phyloP scores from a whole-genome alignment of 2,797 vertebrate species.

The Chanos chanos region DNA sequence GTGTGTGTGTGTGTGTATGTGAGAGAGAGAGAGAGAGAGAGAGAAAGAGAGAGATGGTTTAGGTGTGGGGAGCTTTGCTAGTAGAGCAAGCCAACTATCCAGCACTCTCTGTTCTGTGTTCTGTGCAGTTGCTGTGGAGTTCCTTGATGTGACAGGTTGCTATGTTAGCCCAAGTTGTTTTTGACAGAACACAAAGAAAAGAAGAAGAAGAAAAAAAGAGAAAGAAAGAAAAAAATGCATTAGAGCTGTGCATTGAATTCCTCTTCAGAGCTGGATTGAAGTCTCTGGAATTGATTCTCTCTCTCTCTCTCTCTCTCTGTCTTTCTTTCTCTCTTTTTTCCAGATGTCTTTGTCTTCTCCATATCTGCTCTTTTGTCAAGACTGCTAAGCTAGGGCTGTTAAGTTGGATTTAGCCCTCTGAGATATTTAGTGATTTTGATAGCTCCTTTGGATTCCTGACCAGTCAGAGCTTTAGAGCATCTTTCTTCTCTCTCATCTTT shows the following conservation, averaged over 20 bases:
- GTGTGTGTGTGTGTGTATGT: not conserved
- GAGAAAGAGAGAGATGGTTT: not conserved
- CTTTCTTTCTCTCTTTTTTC: slow-evolving; percentile 45
- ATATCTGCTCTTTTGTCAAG: slow-evolving; percentile 59
- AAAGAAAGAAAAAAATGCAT: slow-evolving; percentile 44
- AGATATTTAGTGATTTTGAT: slow-evolving; percentile 69
- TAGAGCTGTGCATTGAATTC: slow-evolving; percentile 52
- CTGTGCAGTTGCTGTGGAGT: slow-evolving; percentile 60
- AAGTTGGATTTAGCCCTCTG: slow-evolving; percentile 65
- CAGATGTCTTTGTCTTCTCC: slow-evolving; percentile 42
- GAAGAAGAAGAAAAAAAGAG: not conserved
- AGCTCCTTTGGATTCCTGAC: slow-evolving; percentile 60
- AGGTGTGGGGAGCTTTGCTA: slow-evolving; percentile 25
- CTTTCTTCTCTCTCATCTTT: slow-evolving; percentile 40
- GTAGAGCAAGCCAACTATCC: slow-evolving; percentile 49
- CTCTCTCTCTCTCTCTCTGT: slow-evolving; percentile 4
- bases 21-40: not conserved
- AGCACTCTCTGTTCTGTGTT: slow-evolving; percentile 47
- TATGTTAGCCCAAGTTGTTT: slow-evolving; percentile 71
- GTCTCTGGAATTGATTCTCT: slow-evolving; percentile 59
- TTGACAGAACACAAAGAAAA: slow-evolving; percentile 71
- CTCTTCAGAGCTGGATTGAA: slow-evolving; percentile 57
- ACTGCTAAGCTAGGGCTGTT: slow-evolving; percentile 56
- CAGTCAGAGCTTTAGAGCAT: slow-evolving; percentile 53
- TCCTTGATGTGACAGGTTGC: slow-evolving; percentile 71